Evolutionary conservation across 2,888 invertebrate species (phyloP).

Genomic region (Scaeva pyrastri): DNA sequence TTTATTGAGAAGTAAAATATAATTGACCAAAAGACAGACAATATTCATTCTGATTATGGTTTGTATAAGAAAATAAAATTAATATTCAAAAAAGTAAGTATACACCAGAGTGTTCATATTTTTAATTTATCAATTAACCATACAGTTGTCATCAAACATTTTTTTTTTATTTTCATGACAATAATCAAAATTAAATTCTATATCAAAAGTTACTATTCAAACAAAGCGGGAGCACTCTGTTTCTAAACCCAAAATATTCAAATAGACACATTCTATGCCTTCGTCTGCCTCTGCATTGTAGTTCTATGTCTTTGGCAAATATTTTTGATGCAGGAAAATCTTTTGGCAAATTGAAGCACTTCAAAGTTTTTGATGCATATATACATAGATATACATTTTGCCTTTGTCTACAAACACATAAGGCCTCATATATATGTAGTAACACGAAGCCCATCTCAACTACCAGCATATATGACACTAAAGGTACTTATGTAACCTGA

Average conservation of each 20-base stretch:
- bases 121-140: too few relatives aligned
- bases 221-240: neutral
- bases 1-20: too few relatives aligned
- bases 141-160: too few relatives aligned
- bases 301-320: conserved; percentile 25
- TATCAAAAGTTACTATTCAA: too few relatives aligned
- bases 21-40: too few relatives aligned
- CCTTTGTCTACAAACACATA: conserved; percentile 13
- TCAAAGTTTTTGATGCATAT: conserved; percentile 28
- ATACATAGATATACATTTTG: neutral
- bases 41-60: too few relatives aligned
- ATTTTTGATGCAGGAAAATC: conserved; percentile 46
- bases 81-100: too few relatives aligned
- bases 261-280: neutral
- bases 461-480: neutral
- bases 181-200: too few relatives aligned
- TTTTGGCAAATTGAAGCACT: conserved; percentile 33
- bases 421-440: too few relatives aligned
- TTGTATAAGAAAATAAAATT: too few relatives aligned
- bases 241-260: neutral
- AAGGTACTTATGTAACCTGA: conserved; percentile 7
- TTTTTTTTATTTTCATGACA: too few relatives aligned
- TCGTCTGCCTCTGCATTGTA: neutral
- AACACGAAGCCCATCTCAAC: neutral
- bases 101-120: too few relatives aligned